These are phyloP conservation scores for Astyanax mexicanus DNA, from an alignment of 2,797 vertebrate species.

Conservation along the genomic window DNA sequence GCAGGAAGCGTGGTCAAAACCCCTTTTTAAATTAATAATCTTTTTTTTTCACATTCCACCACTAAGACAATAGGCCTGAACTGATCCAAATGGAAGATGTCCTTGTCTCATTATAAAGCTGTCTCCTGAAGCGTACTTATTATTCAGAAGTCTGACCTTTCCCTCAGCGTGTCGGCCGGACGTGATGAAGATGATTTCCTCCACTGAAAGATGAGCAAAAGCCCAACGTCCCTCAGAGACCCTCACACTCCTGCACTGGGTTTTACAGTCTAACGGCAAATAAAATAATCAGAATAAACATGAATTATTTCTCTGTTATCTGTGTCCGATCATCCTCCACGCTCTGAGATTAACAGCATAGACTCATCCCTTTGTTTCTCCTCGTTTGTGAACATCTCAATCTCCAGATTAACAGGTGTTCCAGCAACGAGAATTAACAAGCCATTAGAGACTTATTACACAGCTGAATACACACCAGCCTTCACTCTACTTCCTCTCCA, in stretches of 20 bases:
- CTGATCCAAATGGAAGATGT: neutral
- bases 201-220: neutral
- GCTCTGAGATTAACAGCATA: neutral
- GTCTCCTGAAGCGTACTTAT: neutral
- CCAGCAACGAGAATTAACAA: slow-evolving; percentile 40
- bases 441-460: slow-evolving; percentile 43
- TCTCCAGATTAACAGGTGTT: slow-evolving; percentile 21
- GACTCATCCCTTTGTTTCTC: neutral
- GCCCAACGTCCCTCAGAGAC: neutral
- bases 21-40: neutral
- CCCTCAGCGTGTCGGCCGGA: neutral
- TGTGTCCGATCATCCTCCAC: neutral
- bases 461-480: slow-evolving; percentile 40
- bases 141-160: slow-evolving; percentile 25
- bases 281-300: no score
- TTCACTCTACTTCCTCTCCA: neutral
- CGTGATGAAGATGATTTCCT: neutral
- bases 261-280: neutral
- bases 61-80: neutral
- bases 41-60: neutral
- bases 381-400: neutral
- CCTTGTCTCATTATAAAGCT: slow-evolving; percentile 3
- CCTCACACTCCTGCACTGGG: neutral
- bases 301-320: no score
- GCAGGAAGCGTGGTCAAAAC: neutral